Evolutionary conservation across 1,140 invertebrate genomes (phyloP).

Genomic region (Heliothis virescens): DNA sequence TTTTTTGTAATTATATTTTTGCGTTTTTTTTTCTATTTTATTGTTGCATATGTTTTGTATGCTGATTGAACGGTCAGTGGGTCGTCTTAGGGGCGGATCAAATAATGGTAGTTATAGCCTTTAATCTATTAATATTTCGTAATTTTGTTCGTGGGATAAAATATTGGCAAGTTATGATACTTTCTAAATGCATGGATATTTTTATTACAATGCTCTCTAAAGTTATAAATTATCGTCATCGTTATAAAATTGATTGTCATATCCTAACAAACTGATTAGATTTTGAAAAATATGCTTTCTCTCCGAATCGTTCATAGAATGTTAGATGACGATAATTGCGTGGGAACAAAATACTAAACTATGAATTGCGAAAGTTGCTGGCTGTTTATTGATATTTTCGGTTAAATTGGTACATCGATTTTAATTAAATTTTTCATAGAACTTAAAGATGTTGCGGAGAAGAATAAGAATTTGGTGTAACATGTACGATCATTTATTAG

Average conservation of each 20-base stretch:
- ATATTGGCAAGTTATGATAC: conserved; percentile 15
- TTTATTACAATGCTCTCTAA: conserved; percentile 15
- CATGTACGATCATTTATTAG: too few relatives aligned
- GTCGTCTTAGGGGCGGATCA: too few relatives aligned
- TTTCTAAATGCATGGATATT: conserved; percentile 35
- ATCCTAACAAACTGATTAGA: not conserved
- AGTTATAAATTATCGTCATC: conserved; percentile 35
- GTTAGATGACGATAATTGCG: not conserved
- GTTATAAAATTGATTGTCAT: conserved; percentile 36
- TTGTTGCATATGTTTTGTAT: conserved; percentile 45
- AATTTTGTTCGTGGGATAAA: conserved; percentile 1
- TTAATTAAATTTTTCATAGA: too few relatives aligned
- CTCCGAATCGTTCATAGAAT: conserved; percentile 1
- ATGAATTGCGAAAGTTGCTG: not conserved
- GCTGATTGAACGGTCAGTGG: conserved; percentile 47
- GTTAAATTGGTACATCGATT: not conserved
- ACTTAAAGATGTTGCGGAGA: too few relatives aligned
- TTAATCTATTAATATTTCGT: conserved; percentile 28
- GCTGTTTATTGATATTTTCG: not conserved
- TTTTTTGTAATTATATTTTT: conserved; percentile 45
- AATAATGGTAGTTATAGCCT: conserved; percentile 31
- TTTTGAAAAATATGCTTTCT: conserved; percentile 31
- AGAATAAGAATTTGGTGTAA: too few relatives aligned
- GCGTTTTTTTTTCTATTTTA: conserved; percentile 46
- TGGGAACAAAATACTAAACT: conserved; percentile 20